phyloP scores from a whole-genome alignment of 30 jellyfish, hydroid and myxozoan species.

The Nemopilema nomurai region DNA sequence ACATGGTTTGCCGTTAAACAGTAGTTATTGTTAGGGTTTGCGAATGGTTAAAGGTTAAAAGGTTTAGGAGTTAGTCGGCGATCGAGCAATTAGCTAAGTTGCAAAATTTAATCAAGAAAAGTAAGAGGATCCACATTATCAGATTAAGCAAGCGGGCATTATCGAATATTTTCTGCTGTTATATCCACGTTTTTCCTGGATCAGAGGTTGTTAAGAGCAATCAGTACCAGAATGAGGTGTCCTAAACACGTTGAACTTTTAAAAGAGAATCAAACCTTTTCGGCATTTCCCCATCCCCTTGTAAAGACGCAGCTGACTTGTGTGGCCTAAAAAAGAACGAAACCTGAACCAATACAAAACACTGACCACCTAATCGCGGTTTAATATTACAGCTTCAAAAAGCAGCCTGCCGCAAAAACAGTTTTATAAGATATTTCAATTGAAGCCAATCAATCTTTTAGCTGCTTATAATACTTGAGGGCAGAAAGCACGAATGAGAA shows the following conservation, averaged over 20 bases:
- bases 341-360: background rate
- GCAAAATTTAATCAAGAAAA: background rate
- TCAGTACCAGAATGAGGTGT: background rate
- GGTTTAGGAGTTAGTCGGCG: background rate
- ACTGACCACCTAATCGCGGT: background rate
- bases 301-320: constrained; percentile 47
- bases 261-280: constrained; percentile 31
- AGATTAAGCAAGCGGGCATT: background rate
- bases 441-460: background rate
- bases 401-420: background rate
- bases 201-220: background rate
- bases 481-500: background rate
- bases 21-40: background rate
- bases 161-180: background rate
- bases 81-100: background rate
- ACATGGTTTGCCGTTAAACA: background rate
- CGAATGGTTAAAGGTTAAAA: background rate
- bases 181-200: background rate
- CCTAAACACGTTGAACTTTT: background rate
- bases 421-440: background rate
- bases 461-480: background rate
- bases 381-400: background rate
- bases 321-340: constrained; percentile 40
- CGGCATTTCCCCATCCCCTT: constrained; percentile 65
- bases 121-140: background rate